Evolutionary conservation across 2,888 invertebrate species (phyloP).

Genomic region (Ormyrus nitidulus): DNA sequence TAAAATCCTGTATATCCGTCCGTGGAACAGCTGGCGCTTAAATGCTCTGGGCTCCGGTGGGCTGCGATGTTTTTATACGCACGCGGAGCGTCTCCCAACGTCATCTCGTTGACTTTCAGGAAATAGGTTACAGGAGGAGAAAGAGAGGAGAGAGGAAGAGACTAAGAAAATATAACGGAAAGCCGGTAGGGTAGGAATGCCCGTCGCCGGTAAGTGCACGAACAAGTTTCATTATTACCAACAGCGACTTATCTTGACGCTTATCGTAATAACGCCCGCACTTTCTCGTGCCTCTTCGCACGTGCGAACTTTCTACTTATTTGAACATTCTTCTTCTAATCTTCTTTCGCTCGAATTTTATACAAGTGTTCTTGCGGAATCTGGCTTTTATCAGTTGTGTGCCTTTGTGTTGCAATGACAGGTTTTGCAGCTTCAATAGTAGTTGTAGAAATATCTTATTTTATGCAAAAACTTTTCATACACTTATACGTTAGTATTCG

Average conservation of each 20-base stretch:
- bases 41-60: constrained; percentile 1
- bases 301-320: no score
- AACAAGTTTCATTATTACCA: constrained; percentile 38
- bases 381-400: no score
- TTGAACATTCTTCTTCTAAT: no score
- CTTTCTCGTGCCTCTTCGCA: neutral
- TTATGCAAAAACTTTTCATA: no score
- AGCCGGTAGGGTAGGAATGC: constrained; percentile 53
- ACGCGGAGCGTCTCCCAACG: neutral
- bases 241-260: neutral
- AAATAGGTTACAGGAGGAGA: no score
- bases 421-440: no score
- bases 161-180: neutral
- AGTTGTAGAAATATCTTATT: no score
- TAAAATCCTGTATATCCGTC: neutral
- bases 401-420: no score
- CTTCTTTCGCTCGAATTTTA: no score
- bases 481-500: no score
- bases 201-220: constrained; percentile 17
- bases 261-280: constrained; percentile 27
- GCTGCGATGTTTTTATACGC: constrained; percentile 32
- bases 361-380: no score
- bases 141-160: no score
- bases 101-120: neutral
- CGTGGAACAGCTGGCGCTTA: neutral